A percentile compares a stretch with the other conserved stretches of the same genome.
Conservation (phyloP, 23 tunicate genomes). For the Ascidia mentula region DNA sequence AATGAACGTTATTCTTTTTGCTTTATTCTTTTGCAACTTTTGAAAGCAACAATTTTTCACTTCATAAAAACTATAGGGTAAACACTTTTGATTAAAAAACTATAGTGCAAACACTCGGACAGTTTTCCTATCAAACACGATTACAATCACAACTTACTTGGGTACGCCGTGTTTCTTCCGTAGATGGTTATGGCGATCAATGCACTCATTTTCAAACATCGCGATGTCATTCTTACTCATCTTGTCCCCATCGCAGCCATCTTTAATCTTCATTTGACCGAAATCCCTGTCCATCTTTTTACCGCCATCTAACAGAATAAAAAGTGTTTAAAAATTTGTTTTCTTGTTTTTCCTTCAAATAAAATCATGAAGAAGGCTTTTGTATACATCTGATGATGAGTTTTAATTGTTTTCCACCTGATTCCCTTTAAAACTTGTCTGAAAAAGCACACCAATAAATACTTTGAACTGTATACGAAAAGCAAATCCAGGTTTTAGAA, state of each 20-base stretch:
- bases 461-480: no score
- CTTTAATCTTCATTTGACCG: slow-evolving; percentile 4
- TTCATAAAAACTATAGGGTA: no score
- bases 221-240: slow-evolving; percentile 24
- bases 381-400: not conserved
- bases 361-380: not conserved
- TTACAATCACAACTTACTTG: slow-evolving; percentile 47
- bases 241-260: not conserved
- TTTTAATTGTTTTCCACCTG: no score
- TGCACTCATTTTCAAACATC: slow-evolving; percentile 56
- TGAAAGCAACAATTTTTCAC: no score
- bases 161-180: slow-evolving; percentile 68
- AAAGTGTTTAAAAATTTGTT: not conserved
- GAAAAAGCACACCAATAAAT: no score
- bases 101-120: no score
- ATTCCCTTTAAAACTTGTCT: no score
- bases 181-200: slow-evolving; percentile 62
- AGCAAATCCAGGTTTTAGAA: no score
- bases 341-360: not conserved
- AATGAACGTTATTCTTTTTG: no score
- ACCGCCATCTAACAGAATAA: not conserved
- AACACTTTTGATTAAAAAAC: no score
- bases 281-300: not conserved
- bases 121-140: no score
- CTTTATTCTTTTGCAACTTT: no score